Percentiles rank a stretch among this genome's conserved stretches.
Conservation (phyloP, 2,888 invertebrate species). For the Heliconius sara region DNA sequence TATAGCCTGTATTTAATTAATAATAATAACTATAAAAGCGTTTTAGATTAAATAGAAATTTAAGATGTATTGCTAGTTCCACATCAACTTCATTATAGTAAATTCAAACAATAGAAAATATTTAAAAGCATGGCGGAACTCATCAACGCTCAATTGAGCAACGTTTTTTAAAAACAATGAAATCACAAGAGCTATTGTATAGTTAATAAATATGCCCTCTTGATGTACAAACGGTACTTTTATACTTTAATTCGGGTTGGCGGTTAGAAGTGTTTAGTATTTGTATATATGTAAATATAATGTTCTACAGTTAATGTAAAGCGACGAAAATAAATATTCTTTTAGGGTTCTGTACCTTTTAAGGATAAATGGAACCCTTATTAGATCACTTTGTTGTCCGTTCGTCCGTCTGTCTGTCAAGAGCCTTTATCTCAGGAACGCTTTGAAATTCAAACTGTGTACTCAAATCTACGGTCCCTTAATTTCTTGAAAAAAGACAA, state of each 20-base stretch:
- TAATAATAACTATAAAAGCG: background rate
- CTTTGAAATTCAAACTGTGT: no score
- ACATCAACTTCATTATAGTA: conserved; percentile 24
- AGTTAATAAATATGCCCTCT: conserved; percentile 32
- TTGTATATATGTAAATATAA: conserved; percentile 8
- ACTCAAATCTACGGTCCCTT: no score
- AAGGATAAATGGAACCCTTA: no score
- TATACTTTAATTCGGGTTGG: background rate
- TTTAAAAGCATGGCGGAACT: conserved; percentile 54
- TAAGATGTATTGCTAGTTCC: conserved; percentile 17
- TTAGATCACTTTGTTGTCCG: no score
- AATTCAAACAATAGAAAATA: conserved; percentile 55
- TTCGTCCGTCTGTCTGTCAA: no score
- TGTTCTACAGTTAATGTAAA: background rate
- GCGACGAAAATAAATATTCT: background rate
- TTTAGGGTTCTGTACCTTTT: no score
- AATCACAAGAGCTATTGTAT: conserved; percentile 35
- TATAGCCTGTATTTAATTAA: no score
- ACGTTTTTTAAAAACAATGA: conserved; percentile 48
- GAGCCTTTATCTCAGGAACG: no score
- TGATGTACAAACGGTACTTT: background rate
- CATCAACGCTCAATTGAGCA: conserved; percentile 68
- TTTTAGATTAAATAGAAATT: conserved; percentile 1
- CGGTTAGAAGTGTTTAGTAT: conserved; percentile 19
- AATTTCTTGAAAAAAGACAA: no score